Evolutionary conservation across 2,797 vertebrate species (phyloP).

Genomic region (Mus spretus): DNA sequence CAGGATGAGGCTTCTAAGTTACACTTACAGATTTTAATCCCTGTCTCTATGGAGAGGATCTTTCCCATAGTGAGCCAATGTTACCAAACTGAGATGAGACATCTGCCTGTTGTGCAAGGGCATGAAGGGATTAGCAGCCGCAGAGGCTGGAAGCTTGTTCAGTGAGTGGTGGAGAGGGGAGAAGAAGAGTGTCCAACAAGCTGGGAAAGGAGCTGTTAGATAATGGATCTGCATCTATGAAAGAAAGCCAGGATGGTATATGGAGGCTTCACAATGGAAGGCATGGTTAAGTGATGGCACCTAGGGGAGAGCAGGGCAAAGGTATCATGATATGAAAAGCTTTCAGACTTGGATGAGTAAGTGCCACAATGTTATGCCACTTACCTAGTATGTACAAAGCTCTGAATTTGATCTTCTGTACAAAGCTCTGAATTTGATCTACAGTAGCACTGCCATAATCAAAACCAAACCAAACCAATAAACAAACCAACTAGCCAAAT

Average conservation of each 20-base stretch:
- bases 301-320: neutral
- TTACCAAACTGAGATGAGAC: neutral
- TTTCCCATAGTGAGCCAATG: neutral
- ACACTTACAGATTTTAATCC: neutral
- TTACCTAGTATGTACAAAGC: neutral
- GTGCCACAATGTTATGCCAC: neutral
- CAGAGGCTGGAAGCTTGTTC: neutral
- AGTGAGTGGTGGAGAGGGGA: too few species aligned
- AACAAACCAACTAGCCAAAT: neutral
- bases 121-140: accelerated
- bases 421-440: neutral
- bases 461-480: neutral
- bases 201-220: neutral
- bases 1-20: neutral
- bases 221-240: neutral
- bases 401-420: neutral
- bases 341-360: neutral
- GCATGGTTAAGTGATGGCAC: neutral
- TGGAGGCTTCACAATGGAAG: neutral
- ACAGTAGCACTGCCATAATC: too few species aligned
- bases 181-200: neutral
- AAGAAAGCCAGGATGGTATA: neutral
- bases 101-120: neutral
- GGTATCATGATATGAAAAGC: neutral
- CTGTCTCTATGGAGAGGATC: neutral